phyloP scores from a whole-genome alignment of 2,113 vertebrate genomes.

The Nyctereutes procyonoides region DNA sequence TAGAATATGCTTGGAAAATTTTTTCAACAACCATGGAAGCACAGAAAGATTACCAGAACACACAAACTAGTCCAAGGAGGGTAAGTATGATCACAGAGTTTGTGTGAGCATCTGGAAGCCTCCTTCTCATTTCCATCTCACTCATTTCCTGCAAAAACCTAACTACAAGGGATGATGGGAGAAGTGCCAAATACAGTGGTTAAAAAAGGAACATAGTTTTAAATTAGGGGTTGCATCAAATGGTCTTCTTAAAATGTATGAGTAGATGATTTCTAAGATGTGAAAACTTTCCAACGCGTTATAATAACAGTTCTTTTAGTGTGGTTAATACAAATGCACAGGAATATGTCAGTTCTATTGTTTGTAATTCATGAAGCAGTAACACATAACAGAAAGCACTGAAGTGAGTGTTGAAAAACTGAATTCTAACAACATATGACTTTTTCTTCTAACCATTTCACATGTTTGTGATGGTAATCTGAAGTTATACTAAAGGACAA shows the following conservation, averaged over 20 bases:
- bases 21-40: constrained; percentile 50
- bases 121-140: neutral
- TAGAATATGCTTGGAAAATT: neutral
- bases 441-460: constrained; percentile 56
- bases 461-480: neutral
- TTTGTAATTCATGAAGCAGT: constrained; percentile 63
- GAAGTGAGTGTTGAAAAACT: neutral
- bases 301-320: constrained; percentile 52
- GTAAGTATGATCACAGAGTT: neutral
- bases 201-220: neutral
- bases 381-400: neutral
- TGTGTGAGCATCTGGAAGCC: neutral
- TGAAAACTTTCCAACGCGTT: neutral
- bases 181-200: neutral
- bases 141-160: constrained; percentile 32
- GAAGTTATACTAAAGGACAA: neutral
- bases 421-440: constrained; percentile 4
- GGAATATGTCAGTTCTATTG: constrained; percentile 52
- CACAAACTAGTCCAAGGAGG: neutral
- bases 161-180: neutral
- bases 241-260: constrained; percentile 23
- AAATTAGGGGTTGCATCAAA: neutral
- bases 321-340: constrained; percentile 42
- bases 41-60: neutral
- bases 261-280: constrained; percentile 49